These are phyloP conservation scores for Ganaspis brasiliensis DNA, from an alignment of 2,888 invertebrate species.

Conservation along the genomic window DNA sequence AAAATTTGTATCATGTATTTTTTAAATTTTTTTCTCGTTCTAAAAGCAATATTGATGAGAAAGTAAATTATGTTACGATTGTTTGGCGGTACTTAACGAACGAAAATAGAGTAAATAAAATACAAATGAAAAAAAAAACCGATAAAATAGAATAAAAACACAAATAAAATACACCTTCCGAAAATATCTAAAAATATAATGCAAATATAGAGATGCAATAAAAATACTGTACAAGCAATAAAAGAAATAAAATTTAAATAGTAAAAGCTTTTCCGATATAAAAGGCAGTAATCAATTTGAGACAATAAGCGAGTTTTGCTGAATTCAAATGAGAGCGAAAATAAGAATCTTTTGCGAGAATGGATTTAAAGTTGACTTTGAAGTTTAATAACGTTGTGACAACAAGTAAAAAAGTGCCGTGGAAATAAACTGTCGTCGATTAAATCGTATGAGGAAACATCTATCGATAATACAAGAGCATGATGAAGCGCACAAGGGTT, in stretches of 20 bases:
- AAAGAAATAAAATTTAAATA: too few species aligned
- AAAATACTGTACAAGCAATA: too few species aligned
- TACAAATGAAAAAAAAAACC: neutral
- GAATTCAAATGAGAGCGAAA: neutral
- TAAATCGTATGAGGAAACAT: slow-evolving; percentile 44
- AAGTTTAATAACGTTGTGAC: neutral
- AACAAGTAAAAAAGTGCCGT: neutral
- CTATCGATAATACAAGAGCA: slow-evolving; percentile 14
- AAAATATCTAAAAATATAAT: too few species aligned
- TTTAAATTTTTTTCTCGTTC: too few species aligned
- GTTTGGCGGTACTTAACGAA: too few species aligned
- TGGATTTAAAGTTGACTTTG: neutral
- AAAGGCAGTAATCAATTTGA: neutral
- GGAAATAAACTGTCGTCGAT: slow-evolving; percentile 46
- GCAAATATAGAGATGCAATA: too few species aligned
- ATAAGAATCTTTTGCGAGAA: neutral
- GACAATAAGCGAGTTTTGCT: neutral
- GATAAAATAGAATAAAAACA: neutral
- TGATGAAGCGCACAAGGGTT: slow-evolving; percentile 47
- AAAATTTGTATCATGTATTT: too few species aligned
- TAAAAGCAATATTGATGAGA: too few species aligned
- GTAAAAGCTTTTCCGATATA: too few species aligned
- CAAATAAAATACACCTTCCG: neutral
- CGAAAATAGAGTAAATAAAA: too few species aligned
- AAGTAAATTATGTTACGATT: too few species aligned